These are phyloP conservation scores for Naja naja DNA, from an alignment of 2,113 vertebrate species.

Conservation along the genomic window DNA sequence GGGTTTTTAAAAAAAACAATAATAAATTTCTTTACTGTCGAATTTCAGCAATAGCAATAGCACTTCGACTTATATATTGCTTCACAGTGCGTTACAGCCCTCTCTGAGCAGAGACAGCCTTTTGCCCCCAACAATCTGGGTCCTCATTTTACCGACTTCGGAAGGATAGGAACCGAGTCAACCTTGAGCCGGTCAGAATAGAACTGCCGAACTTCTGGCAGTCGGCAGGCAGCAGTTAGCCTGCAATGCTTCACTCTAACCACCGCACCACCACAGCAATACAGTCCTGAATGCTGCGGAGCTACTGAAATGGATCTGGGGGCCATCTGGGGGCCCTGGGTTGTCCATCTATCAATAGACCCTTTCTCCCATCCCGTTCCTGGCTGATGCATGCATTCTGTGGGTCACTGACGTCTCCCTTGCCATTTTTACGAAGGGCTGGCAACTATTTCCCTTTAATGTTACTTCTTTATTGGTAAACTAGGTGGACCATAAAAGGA, in stretches of 20 bases:
- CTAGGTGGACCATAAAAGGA: background rate
- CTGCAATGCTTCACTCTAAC: too few relatives aligned
- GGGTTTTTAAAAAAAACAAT: background rate
- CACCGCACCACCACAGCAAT: background rate
- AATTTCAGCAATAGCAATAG: background rate
- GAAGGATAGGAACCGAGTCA: too few relatives aligned
- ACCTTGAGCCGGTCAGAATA: too few relatives aligned
- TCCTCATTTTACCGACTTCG: too few relatives aligned
- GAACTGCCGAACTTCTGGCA: too few relatives aligned
- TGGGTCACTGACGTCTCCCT: background rate
- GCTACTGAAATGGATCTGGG: background rate
- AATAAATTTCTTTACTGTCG: background rate
- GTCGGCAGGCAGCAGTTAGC: too few relatives aligned
- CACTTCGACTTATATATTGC: too few relatives aligned
- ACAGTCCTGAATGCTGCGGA: background rate
- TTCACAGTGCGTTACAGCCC: too few relatives aligned
- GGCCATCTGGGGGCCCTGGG: background rate
- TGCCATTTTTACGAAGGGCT: background rate
- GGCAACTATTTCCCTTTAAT: background rate
- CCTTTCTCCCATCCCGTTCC: background rate
- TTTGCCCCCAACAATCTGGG: too few relatives aligned
- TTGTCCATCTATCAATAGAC: background rate
- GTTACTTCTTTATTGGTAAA: background rate
- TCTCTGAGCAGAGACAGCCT: too few relatives aligned
- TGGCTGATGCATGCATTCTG: background rate